Conservation (phyloP, 2,888 invertebrate species). For the Ormyrus labotus region DNA sequence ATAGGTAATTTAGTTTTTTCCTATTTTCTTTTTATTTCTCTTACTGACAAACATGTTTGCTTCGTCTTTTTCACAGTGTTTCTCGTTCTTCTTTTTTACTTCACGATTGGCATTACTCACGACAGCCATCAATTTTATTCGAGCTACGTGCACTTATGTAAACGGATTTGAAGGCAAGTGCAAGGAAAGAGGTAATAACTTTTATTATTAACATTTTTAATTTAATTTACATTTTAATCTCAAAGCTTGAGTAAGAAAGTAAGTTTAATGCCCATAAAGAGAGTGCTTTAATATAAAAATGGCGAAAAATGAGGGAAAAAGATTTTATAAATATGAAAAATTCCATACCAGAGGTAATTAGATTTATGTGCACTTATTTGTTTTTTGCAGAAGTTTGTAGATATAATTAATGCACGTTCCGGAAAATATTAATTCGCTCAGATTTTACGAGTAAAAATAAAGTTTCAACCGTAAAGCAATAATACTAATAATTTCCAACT, state of each 20-base stretch:
- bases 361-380: background rate
- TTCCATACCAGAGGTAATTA: background rate
- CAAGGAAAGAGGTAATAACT: background rate
- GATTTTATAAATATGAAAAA: background rate
- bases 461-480: background rate
- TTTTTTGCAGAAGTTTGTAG: background rate
- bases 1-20: background rate
- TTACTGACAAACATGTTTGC: conserved; percentile 33
- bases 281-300: conserved; percentile 8
- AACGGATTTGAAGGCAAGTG: conserved; percentile 28
- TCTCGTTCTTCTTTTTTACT: conserved; percentile 30
- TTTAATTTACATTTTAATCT: conserved; percentile 33
- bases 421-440: no score
- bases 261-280: background rate
- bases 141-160: conserved; percentile 31
- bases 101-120: conserved; percentile 45
- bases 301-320: conserved; percentile 4
- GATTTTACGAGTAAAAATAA: no score
- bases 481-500: conserved; percentile 43
- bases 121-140: conserved; percentile 33
- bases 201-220: conserved; percentile 47
- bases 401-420: conserved; percentile 39
- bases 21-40: conserved; percentile 10
- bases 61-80: background rate
- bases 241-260: conserved; percentile 7